phyloP scores from a whole-genome alignment of 2,797 vertebrate genomes.

The Clarias platycephalus region DNA sequence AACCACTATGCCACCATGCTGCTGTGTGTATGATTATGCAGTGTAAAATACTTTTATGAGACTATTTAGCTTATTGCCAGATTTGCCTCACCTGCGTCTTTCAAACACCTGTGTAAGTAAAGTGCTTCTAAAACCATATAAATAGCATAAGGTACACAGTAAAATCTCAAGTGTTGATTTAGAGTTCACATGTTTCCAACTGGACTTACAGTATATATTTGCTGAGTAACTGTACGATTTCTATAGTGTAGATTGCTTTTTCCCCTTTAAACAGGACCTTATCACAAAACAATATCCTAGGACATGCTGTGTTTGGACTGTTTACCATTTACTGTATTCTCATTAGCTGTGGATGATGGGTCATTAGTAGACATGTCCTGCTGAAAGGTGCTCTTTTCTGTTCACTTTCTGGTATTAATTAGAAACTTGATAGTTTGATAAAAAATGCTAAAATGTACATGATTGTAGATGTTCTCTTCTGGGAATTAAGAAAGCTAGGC shows the following conservation, averaged over 20 bases:
- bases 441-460: not conserved
- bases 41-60: too few relatives aligned
- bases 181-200: too few relatives aligned
- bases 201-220: too few relatives aligned
- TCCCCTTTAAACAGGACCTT: not conserved
- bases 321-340: not conserved
- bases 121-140: not conserved
- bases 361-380: not conserved
- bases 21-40: too few relatives aligned
- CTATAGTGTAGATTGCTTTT: not conserved
- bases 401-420: not conserved
- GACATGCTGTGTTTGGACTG: not conserved
- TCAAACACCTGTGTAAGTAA: not conserved
- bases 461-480: too few relatives aligned
- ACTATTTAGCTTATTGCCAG: not conserved
- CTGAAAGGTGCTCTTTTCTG: not conserved
- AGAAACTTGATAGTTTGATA: not conserved
- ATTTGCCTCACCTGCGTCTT: not conserved
- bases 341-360: not conserved
- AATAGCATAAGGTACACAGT: not conserved
- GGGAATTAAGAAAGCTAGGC: slow-evolving; percentile 21
- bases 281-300: not conserved
- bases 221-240: not conserved
- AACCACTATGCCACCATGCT: too few relatives aligned
- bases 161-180: too few relatives aligned